Percentiles rank a stretch among this genome's conserved stretches.
These are phyloP conservation scores for Noctua janthina DNA, from an alignment of 2,888 invertebrate species.

Conservation along the genomic window DNA sequence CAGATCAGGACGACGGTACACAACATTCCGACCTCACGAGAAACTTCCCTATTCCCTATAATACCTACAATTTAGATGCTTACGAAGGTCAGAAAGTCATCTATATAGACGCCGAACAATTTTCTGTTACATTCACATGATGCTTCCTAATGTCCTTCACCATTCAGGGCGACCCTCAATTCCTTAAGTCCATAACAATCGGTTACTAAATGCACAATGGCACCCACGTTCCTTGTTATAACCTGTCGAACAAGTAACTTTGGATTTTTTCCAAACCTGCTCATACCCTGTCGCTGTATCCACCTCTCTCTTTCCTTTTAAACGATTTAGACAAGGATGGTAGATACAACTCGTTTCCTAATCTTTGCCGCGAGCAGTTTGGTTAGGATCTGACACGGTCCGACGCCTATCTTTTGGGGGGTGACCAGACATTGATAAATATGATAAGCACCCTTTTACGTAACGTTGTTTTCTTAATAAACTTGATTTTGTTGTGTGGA, in stretches of 20 bases:
- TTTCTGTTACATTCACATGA: constrained; percentile 63
- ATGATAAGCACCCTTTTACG: constrained; percentile 73
- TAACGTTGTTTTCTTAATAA: constrained; percentile 72
- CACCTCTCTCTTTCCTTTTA: constrained; percentile 60
- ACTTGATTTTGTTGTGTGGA: constrained; percentile 67
- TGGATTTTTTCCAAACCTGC: constrained; percentile 75
- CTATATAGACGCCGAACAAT: constrained; percentile 44
- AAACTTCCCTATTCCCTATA: constrained; percentile 35
- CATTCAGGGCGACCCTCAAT: constrained; percentile 63
- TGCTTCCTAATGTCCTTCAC: constrained; percentile 63
- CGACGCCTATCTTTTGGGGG: constrained; percentile 81
- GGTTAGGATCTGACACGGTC: constrained; percentile 85
- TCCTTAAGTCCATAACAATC: constrained; percentile 74
- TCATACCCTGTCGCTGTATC: constrained; percentile 67
- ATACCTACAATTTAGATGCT: constrained; percentile 48
- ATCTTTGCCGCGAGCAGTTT: constrained; percentile 84
- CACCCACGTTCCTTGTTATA: constrained; percentile 79
- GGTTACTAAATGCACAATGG: constrained; percentile 71
- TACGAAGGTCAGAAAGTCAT: constrained; percentile 55
- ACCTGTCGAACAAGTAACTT: constrained; percentile 76
- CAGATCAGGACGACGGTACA: constrained; percentile 18
- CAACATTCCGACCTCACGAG: constrained; percentile 20
- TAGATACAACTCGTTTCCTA: constrained; percentile 78
- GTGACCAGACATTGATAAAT: constrained; percentile 81
- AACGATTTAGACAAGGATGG: constrained; percentile 61